Evolutionary conservation across 2,113 vertebrate species (phyloP).

Genomic region (Pao palembangensis): DNA sequence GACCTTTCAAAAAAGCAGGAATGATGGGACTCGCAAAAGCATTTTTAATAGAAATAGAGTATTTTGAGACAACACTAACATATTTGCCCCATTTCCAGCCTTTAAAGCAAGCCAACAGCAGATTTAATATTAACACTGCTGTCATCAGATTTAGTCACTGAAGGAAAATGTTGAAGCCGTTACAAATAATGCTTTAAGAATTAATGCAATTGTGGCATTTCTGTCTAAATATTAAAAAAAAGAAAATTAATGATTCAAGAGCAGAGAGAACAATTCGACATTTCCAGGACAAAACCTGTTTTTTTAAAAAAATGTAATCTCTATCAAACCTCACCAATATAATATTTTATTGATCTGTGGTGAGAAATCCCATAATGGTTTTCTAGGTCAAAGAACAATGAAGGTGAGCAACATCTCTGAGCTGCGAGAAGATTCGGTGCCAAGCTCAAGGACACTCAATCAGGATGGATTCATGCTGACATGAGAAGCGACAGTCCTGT

Average conservation of each 20-base stretch:
- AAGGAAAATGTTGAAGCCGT: no score
- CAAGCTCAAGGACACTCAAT: constrained; percentile 42
- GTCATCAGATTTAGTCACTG: background rate
- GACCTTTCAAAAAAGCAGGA: constrained; percentile 27
- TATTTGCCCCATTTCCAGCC: no score
- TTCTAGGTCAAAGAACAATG: constrained; percentile 29
- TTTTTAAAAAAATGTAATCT: constrained; percentile 27
- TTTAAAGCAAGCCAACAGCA: constrained; percentile 1
- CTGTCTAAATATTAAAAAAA: background rate
- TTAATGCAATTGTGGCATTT: background rate
- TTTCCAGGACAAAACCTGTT: background rate
- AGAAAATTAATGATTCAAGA: background rate
- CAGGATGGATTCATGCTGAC: constrained; percentile 28
- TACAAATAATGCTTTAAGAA: no score
- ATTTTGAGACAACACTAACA: no score
- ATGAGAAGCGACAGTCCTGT: constrained; percentile 8
- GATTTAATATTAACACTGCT: background rate
- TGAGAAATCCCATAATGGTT: constrained; percentile 29
- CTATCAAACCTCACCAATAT: constrained; percentile 41
- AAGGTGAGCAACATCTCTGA: constrained; percentile 12
- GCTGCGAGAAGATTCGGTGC: constrained; percentile 31
- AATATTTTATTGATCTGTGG: constrained; percentile 52
- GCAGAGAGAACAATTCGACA: background rate
- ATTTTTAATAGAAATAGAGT: no score
- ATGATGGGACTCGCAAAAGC: constrained; percentile 12